Evolutionary conservation across 2,888 invertebrate genomes (phyloP).

Genomic region (Ectemnius cavifrons): DNA sequence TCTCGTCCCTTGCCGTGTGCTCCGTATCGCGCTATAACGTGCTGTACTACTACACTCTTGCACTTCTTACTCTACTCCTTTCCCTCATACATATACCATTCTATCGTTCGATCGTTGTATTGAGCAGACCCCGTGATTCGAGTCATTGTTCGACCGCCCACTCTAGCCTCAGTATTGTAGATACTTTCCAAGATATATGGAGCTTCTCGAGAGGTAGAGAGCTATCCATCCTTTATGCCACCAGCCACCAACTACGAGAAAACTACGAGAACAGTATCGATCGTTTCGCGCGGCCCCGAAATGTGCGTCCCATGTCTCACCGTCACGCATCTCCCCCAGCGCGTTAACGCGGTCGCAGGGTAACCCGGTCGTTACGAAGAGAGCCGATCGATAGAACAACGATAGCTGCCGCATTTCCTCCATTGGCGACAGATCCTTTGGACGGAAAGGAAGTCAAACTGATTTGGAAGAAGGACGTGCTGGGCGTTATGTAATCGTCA

Average conservation of each 20-base stretch:
- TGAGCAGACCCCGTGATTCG: not conserved
- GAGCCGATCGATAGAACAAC: not conserved
- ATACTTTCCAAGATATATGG: too few relatives aligned
- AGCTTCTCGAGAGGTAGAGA: too few relatives aligned
- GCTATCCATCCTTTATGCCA: too few relatives aligned
- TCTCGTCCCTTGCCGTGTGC: not conserved
- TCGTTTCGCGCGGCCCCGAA: not conserved
- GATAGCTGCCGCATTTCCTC: not conserved
- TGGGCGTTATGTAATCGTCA: conserved; percentile 39
- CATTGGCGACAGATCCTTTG: not conserved
- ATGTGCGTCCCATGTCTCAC: not conserved
- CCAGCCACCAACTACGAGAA: too few relatives aligned
- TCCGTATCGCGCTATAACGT: not conserved
- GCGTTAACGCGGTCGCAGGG: conserved; percentile 3
- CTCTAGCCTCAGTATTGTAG: too few relatives aligned
- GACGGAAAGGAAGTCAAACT: not conserved
- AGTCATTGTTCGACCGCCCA: too few relatives aligned
- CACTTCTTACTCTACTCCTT: not conserved
- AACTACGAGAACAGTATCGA: not conserved
- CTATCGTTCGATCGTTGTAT: not conserved
- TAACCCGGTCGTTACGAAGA: conserved; percentile 2
- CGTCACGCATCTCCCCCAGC: conserved; percentile 3
- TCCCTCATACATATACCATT: not conserved
- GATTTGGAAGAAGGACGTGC: conserved; percentile 10
- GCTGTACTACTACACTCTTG: not conserved